A percentile compares a stretch with the other conserved stretches of the same genome.
These are phyloP conservation scores for Oryzias curvinotus DNA, from an alignment of 2,113 vertebrate species.

Conservation along the genomic window DNA sequence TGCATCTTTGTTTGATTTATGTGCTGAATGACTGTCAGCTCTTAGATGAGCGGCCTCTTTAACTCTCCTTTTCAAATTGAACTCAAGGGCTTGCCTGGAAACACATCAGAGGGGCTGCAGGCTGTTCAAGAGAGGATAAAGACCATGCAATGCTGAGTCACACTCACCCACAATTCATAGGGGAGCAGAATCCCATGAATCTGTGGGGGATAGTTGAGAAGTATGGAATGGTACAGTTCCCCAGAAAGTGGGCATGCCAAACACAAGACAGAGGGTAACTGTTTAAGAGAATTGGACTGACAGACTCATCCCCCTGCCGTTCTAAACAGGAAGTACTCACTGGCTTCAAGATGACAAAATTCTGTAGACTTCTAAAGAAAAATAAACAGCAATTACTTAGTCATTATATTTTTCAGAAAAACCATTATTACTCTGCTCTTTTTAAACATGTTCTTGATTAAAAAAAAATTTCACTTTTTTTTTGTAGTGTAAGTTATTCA, in stretches of 20 bases:
- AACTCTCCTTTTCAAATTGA: slow-evolving; percentile 5
- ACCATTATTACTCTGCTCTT: no score
- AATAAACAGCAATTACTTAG: no score
- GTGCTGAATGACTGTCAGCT: background rate
- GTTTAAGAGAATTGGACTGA: background rate
- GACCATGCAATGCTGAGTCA: slow-evolving; percentile 63
- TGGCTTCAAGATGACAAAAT: no score
- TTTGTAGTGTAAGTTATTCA: no score
- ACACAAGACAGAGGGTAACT: background rate
- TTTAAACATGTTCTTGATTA: no score
- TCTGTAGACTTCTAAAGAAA: no score
- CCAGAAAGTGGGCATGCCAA: slow-evolving; percentile 31
- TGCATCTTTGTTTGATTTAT: slow-evolving; percentile 17
- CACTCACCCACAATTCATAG: slow-evolving; percentile 81
- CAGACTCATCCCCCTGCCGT: no score
- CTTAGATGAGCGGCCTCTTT: background rate
- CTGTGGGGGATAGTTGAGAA: slow-evolving; percentile 64
- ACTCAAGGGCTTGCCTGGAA: slow-evolving; percentile 26
- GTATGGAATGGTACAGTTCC: slow-evolving; percentile 47
- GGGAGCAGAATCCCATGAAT: slow-evolving; percentile 79
- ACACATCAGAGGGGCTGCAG: slow-evolving; percentile 20
- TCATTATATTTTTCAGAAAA: no score
- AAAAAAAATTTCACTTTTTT: no score
- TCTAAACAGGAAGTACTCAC: no score
- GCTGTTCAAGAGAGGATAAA: slow-evolving; percentile 32